phyloP scores from a whole-genome alignment of 2,888 invertebrate genomes.

The Caenorhabditis becei region DNA sequence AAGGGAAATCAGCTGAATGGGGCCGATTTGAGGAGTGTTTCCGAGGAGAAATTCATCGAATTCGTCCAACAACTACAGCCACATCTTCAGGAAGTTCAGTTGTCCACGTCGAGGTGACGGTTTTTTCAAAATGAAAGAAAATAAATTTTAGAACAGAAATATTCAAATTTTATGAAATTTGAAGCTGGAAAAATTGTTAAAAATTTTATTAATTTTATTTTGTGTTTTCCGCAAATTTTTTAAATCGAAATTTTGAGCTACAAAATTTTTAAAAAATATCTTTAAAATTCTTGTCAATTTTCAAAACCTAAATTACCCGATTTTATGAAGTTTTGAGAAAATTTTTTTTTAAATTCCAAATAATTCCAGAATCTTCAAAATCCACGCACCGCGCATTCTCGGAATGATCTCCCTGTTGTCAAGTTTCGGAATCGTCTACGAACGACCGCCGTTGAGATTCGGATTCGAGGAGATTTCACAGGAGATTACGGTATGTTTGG shows the following conservation, averaged over 20 bases:
- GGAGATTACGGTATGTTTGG: slow-evolving; percentile 61
- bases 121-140: too few relatives aligned
- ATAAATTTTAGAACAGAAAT: too few relatives aligned
- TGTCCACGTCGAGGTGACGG: slow-evolving; percentile 67
- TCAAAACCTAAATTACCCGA: too few relatives aligned
- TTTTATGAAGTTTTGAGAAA: too few relatives aligned
- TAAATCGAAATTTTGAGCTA: too few relatives aligned
- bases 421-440: slow-evolving; percentile 69
- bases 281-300: background rate
- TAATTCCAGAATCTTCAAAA: slow-evolving; percentile 68
- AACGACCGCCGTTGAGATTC: slow-evolving; percentile 65
- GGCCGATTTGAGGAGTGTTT: slow-evolving; percentile 66
- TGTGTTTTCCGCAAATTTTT: too few relatives aligned
- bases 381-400: slow-evolving; percentile 58
- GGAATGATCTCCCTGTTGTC: slow-evolving; percentile 62
- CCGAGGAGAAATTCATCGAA: slow-evolving; percentile 63
- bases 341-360: too few relatives aligned
- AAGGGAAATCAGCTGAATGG: slow-evolving; percentile 61
- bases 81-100: slow-evolving; percentile 68
- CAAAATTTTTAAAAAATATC: too few relatives aligned
- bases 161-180: too few relatives aligned
- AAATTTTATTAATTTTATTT: too few relatives aligned
- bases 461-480: slow-evolving; percentile 62
- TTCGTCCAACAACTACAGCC: slow-evolving; percentile 68
- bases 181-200: too few relatives aligned